Evolutionary conservation across 2,888 invertebrate species (phyloP).

Genomic region (Cremastinae sp.): DNA sequence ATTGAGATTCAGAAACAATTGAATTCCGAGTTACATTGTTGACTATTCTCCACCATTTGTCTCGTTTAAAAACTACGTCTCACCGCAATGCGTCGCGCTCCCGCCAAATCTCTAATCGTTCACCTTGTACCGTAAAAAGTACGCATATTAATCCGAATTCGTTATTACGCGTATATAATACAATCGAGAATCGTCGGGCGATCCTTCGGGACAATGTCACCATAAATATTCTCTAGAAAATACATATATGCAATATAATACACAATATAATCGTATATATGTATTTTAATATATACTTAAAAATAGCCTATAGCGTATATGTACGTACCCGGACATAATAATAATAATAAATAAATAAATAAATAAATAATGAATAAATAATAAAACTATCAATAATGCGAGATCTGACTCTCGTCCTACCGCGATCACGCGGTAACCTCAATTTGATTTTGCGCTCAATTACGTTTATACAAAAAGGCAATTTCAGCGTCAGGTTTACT

Average conservation of each 20-base stretch:
- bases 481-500: conserved; percentile 66
- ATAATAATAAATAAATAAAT: conserved; percentile 70
- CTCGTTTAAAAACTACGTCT: conserved; percentile 44
- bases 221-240: conserved; percentile 66
- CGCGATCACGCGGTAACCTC: conserved; percentile 69
- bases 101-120: conserved; percentile 1
- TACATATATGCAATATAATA: conserved; percentile 60
- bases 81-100: conserved; percentile 11
- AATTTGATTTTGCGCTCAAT: conserved; percentile 80
- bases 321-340: conserved; percentile 58
- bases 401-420: conserved; percentile 42
- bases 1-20: conserved; percentile 4
- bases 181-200: conserved; percentile 43
- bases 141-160: conserved; percentile 32
- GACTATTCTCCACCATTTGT: conserved; percentile 38
- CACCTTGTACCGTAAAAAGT: conserved; percentile 32
- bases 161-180: conserved; percentile 52
- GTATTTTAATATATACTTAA: conserved; percentile 52
- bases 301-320: conserved; percentile 47
- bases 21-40: conserved; percentile 53
- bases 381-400: conserved; percentile 46
- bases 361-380: conserved; percentile 70
- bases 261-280: conserved; percentile 65
- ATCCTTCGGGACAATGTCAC: conserved; percentile 49
- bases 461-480: conserved; percentile 76